Percentiles rank a stretch among this genome's conserved stretches.
These are phyloP conservation scores for Eupithecia dodoneata DNA, from an alignment of 2,888 invertebrate species.

Conservation along the genomic window DNA sequence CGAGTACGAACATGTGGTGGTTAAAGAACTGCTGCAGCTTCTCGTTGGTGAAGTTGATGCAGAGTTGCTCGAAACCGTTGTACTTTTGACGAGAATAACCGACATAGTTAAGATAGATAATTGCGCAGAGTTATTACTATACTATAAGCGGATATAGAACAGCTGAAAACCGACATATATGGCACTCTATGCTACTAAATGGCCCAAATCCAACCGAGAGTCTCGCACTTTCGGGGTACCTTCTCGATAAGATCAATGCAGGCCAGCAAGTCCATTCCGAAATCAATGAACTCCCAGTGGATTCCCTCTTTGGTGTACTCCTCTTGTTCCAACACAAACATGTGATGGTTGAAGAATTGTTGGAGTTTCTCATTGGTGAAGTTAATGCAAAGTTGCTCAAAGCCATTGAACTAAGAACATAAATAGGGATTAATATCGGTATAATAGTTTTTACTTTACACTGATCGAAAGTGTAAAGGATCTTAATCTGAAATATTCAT, in stretches of 20 bases:
- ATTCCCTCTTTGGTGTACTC: slow-evolving; percentile 99
- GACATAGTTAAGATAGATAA: slow-evolving; percentile 61
- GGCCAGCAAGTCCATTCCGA: slow-evolving; percentile 99
- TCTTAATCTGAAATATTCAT: neutral
- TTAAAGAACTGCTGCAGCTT: slow-evolving; percentile 99
- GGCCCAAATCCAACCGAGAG: slow-evolving; percentile 57
- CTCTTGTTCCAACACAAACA: slow-evolving; percentile 99
- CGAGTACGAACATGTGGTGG: slow-evolving; percentile 98
- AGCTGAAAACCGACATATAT: slow-evolving; percentile 56
- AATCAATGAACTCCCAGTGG: slow-evolving; percentile 99
- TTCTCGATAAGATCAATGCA: slow-evolving; percentile 99
- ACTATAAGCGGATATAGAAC: slow-evolving; percentile 58
- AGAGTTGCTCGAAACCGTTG: slow-evolving; percentile 99
- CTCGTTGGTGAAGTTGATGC: slow-evolving; percentile 99
- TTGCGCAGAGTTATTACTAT: slow-evolving; percentile 57
- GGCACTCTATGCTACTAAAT: slow-evolving; percentile 46
- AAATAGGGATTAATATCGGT: slow-evolving; percentile 68
- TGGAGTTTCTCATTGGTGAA: slow-evolving; percentile 99
- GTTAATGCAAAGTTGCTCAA: slow-evolving; percentile 99
- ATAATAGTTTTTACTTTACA: slow-evolving; percentile 26
- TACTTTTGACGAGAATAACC: slow-evolving; percentile 84
- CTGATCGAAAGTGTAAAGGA: slow-evolving; percentile 33
- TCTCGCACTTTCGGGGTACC: slow-evolving; percentile 85
- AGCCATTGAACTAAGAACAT: slow-evolving; percentile 95
- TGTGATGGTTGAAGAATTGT: slow-evolving; percentile 99